Percentiles rank a stretch among this genome's conserved stretches.
Evolutionary conservation across 2,888 invertebrate genomes (phyloP).

Genomic region (Trilocha varians): DNA sequence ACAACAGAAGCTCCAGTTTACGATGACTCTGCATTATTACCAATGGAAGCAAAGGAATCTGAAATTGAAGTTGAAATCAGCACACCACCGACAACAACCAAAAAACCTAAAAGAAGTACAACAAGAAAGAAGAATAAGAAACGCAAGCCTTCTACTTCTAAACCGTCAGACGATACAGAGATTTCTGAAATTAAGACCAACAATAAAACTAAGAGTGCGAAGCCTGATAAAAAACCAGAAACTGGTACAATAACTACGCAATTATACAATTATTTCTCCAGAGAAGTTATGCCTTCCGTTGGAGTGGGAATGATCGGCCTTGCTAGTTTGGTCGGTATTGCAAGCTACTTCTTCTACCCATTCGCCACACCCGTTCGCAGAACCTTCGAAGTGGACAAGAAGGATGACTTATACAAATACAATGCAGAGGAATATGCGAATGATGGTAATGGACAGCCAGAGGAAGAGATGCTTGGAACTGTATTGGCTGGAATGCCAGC

Average conservation of each 20-base stretch:
- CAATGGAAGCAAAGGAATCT: slow-evolving; percentile 63
- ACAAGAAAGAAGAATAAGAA: slow-evolving; percentile 72
- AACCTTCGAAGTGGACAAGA: slow-evolving; percentile 77
- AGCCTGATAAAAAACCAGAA: slow-evolving; percentile 51
- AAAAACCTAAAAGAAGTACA: slow-evolving; percentile 58
- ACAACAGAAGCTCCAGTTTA: slow-evolving; percentile 35
- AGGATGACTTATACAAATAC: slow-evolving; percentile 78
- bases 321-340: slow-evolving; percentile 81
- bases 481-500: slow-evolving; percentile 80
- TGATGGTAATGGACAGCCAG: slow-evolving; percentile 78
- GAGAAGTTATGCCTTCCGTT: slow-evolving; percentile 87
- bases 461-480: slow-evolving; percentile 84
- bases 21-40: slow-evolving; percentile 52
- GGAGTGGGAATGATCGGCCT: slow-evolving; percentile 84
- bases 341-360: slow-evolving; percentile 84
- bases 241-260: slow-evolving; percentile 78
- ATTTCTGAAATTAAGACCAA: slow-evolving; percentile 57
- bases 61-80: slow-evolving; percentile 66
- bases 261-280: slow-evolving; percentile 83
- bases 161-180: slow-evolving; percentile 37
- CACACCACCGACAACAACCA: slow-evolving; percentile 59
- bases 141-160: slow-evolving; percentile 68
- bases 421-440: slow-evolving; percentile 78
- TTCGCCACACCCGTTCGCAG: slow-evolving; percentile 78
- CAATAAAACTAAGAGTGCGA: slow-evolving; percentile 70